These are phyloP conservation scores for Sula dactylatra DNA, from an alignment of 2,113 vertebrate species.

Conservation along the genomic window DNA sequence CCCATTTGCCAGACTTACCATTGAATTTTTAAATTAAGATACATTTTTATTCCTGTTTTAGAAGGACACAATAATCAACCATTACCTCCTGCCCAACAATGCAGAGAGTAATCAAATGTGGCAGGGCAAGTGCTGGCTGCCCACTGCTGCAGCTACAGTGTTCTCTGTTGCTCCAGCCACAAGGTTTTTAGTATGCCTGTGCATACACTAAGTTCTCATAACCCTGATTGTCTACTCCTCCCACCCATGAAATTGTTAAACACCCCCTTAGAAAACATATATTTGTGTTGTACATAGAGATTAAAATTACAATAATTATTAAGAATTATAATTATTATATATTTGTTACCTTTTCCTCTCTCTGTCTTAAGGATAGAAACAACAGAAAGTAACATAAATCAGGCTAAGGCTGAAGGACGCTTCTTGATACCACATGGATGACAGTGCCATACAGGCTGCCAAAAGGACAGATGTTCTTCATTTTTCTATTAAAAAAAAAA, in stretches of 20 bases:
- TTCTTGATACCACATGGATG: not conserved
- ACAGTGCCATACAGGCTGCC: not conserved
- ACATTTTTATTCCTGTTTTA: not conserved
- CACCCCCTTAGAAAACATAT: not conserved
- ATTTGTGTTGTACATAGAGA: too few species aligned
- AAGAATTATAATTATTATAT: not conserved
- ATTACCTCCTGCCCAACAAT: not conserved
- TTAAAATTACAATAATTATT: not conserved
- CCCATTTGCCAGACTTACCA: not conserved
- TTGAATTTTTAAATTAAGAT: not conserved
- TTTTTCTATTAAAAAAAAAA: not conserved
- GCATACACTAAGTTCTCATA: not conserved
- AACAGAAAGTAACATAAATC: not conserved
- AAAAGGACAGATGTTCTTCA: constrained; percentile 33
- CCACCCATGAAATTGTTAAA: not conserved
- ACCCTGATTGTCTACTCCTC: not conserved
- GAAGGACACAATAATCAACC: not conserved
- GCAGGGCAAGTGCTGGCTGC: not conserved
- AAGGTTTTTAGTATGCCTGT: not conserved
- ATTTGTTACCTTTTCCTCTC: not conserved
- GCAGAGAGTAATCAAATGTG: not conserved
- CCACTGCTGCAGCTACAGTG: not conserved
- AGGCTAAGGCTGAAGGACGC: not conserved
- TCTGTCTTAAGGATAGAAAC: not conserved
- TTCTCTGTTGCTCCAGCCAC: not conserved